These are phyloP conservation scores for Bombus impatiens DNA, from an alignment of 1,140 invertebrate genomes.

Conservation along the genomic window DNA sequence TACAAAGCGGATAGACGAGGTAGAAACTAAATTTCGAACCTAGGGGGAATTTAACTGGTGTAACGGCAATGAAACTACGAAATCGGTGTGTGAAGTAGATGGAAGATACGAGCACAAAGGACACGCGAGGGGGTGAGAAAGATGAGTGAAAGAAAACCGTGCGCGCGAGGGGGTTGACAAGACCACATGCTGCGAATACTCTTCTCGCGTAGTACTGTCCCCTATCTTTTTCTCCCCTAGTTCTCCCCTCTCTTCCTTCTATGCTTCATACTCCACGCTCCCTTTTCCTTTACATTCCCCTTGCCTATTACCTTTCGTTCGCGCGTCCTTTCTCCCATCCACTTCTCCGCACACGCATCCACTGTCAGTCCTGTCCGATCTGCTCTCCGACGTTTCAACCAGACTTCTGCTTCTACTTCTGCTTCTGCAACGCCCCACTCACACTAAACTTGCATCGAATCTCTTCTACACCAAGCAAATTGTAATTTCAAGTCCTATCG, in stretches of 20 bases:
- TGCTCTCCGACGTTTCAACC: not conserved
- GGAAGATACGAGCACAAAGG: slow-evolving; percentile 22
- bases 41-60: slow-evolving; percentile 34
- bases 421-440: not conserved
- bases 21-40: slow-evolving; percentile 46
- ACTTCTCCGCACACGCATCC: not conserved
- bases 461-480: not conserved
- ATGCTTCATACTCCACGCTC: not conserved
- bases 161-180: slow-evolving; percentile 61
- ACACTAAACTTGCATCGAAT: not conserved
- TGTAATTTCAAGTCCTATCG: not conserved
- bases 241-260: not conserved
- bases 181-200: slow-evolving; percentile 76
- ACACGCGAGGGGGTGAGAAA: slow-evolving; percentile 26
- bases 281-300: not conserved
- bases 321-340: slow-evolving; percentile 36
- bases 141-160: slow-evolving; percentile 37
- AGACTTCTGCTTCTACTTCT: not conserved
- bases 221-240: not conserved
- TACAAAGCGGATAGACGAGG: slow-evolving; percentile 72
- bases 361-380: slow-evolving; percentile 7
- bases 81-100: slow-evolving; percentile 44
- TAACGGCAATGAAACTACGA: slow-evolving; percentile 51
- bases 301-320: not conserved
- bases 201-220: slow-evolving; percentile 44